phyloP scores from a whole-genome alignment of 2,113 vertebrate species.

The Gracilinanus agilis region DNA sequence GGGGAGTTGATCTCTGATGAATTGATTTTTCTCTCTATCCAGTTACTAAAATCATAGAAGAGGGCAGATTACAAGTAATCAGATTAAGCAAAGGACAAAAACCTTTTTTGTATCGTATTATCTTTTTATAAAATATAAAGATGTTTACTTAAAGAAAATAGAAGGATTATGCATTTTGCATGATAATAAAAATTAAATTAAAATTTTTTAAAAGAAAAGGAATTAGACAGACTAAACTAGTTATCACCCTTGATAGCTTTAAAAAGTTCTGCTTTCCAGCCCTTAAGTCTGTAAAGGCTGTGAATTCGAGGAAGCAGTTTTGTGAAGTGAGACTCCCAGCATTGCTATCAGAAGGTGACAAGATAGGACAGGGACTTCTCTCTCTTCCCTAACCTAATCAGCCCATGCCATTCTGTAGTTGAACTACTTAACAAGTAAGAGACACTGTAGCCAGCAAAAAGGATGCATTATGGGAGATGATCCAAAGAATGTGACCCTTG shows the following conservation, averaged over 20 bases:
- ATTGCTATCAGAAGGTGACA: neutral
- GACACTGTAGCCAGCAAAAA: neutral
- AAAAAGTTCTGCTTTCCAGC: neutral
- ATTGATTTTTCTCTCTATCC: too few relatives aligned
- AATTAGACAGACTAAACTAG: neutral
- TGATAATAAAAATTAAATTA: too few relatives aligned
- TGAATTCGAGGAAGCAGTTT: neutral
- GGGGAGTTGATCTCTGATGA: too few relatives aligned
- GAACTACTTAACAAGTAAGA: neutral
- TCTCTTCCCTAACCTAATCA: neutral
- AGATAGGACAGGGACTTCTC: too few relatives aligned
- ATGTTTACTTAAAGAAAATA: too few relatives aligned
- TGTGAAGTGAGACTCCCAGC: neutral
- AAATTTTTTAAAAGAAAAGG: too few relatives aligned
- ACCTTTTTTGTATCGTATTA: too few relatives aligned
- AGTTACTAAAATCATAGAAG: too few relatives aligned
- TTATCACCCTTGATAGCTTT: neutral
- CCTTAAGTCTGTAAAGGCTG: neutral
- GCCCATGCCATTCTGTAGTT: neutral
- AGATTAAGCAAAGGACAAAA: too few relatives aligned
- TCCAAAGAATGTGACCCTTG: neutral
- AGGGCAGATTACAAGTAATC: too few relatives aligned
- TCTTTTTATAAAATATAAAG: too few relatives aligned
- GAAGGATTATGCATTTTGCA: too few relatives aligned
- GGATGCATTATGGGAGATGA: neutral